These are phyloP conservation scores for Saccostrea cuccullata DNA, from an alignment of 1,140 invertebrate genomes.

Conservation along the genomic window DNA sequence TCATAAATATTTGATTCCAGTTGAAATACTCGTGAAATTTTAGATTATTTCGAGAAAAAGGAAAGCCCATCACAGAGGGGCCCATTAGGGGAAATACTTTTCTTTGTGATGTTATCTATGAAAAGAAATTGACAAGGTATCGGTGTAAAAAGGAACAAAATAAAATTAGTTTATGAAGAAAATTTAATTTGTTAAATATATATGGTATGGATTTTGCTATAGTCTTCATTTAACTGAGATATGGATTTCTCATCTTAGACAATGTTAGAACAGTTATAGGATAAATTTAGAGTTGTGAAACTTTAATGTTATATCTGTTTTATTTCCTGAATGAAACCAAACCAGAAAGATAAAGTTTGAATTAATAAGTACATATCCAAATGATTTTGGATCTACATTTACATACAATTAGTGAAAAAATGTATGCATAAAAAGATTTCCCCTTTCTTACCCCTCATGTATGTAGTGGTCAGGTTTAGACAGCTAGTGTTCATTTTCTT, in stretches of 20 bases:
- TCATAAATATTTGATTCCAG: neutral
- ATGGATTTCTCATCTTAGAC: too few species aligned
- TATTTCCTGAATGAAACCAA: neutral
- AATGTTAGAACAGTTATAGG: too few species aligned
- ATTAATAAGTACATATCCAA: neutral
- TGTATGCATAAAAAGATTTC: neutral
- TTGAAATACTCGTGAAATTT: neutral
- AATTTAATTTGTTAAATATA: too few species aligned
- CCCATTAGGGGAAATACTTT: neutral
- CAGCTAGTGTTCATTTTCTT: neutral
- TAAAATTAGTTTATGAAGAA: too few species aligned
- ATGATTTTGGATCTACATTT: neutral
- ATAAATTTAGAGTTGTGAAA: neutral
- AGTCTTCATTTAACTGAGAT: too few species aligned
- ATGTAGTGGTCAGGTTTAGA: neutral
- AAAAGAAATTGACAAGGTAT: too few species aligned
- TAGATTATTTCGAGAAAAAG: neutral
- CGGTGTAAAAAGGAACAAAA: too few species aligned
- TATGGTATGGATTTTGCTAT: too few species aligned
- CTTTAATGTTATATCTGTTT: neutral
- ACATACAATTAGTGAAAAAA: neutral
- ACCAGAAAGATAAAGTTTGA: neutral
- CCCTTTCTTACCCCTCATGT: neutral
- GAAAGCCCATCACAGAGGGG: neutral
- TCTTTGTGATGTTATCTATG: too few species aligned